Evolutionary conservation across 1,140 invertebrate genomes (phyloP), one percentile per base, ranked within the genome.

Genomic region (Pogonognathellus flavescens): DNA sequence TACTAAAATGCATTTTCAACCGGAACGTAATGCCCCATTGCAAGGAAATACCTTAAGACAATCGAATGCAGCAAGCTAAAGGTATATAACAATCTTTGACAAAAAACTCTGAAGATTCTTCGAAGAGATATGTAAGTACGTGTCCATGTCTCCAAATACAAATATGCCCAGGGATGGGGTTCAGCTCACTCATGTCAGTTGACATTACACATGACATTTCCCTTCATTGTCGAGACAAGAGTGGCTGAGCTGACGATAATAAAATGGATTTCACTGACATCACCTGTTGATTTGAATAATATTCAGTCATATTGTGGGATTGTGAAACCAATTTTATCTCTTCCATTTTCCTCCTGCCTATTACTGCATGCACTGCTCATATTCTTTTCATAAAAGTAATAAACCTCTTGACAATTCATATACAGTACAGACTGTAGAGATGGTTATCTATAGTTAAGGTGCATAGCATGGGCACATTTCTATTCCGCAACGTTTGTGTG

Each of bases 261-360:
- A 76, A 76, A 76, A 76, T 76, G 70, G 41, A 76, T 76, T 76
- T 76, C 70, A 16, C 70, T 49, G 70, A 76, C 70, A 76, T 76
- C 70, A 76, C 70, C 70, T 76, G 70, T 76, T 76, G 70, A 76
- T 76, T 76, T 76, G 70, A 76, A 76, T 76, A 76, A 76, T 76
- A 76, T 76, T 76, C 70, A 31, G 41, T 18, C 14, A 16, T 16
- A 49, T 76, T 49, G 31, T 76, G 31, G 70, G 31, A 72, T 76
- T 76, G 41, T 49, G 25, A 76, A 76, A 50, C 70, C 25, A n/a
- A 18, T 76, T 8, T 49, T 76, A 25, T 4, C 41, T n/a, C 41
- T 31, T 14, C 22, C 22, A 31, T 5, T 70, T 70, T 22, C 59
- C 20, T 62, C 14, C 1, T 16, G 11, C 20, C 59, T n/a, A 20